These are phyloP conservation scores for Gephyroberyx darwinii DNA, from an alignment of 2,797 vertebrate genomes.

Conservation along the genomic window DNA sequence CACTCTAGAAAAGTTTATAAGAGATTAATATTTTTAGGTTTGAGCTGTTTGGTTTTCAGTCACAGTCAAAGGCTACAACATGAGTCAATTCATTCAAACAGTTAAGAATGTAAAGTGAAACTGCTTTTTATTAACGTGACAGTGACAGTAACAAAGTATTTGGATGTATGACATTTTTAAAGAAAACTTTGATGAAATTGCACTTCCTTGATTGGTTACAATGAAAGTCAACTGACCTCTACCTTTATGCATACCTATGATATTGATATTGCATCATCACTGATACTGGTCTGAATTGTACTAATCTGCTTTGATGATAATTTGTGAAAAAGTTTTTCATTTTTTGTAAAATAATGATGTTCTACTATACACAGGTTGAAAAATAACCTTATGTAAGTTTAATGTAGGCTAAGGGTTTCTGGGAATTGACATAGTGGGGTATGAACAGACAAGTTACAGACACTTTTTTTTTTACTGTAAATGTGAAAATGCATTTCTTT, in stretches of 20 bases:
- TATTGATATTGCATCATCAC: not conserved
- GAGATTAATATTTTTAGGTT: not conserved
- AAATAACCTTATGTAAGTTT: not conserved
- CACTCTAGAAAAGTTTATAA: not conserved
- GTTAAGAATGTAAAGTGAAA: not conserved
- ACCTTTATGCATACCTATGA: not conserved
- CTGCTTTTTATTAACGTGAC: not conserved
- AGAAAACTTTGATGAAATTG: not conserved
- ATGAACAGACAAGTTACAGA: not conserved
- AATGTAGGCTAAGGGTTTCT: not conserved
- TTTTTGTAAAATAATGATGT: not conserved
- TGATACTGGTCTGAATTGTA: not conserved
- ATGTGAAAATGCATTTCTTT: constrained; percentile 27
- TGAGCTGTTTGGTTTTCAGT: not conserved
- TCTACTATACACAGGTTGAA: not conserved
- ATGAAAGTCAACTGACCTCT: not conserved
- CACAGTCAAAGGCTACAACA: not conserved
- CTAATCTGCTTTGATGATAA: not conserved
- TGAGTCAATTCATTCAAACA: not conserved
- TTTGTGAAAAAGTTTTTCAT: not conserved
- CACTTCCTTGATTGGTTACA: not conserved
- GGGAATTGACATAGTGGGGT: not conserved
- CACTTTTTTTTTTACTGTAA: constrained; percentile 38
- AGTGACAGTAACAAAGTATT: not conserved
- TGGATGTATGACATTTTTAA: not conserved